Base-by-base conservation (phyloP, 2,888 invertebrate species). In the Petrolisthes cinctipes region DNA sequence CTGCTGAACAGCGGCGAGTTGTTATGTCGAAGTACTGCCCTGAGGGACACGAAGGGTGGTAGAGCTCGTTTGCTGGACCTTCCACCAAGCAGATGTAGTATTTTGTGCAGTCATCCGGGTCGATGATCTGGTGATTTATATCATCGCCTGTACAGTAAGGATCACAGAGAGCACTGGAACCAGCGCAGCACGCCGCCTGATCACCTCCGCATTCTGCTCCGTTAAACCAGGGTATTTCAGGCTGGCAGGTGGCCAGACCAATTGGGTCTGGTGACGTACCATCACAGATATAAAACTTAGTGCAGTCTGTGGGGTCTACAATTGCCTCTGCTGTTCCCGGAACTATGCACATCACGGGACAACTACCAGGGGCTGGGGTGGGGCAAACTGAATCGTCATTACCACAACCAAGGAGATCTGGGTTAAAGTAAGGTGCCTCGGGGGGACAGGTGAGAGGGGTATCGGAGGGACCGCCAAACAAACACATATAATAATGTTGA, bases 41-140 rank as follows among this genome's bases (percentile, higher is more conserved):
- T 3, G 17, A 14, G 14, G 20, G 23, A 54, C 87, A 80, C 5
- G 53, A 17, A 54, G 73, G 54, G 61, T 84, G 87, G 9, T 56
- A 56, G n/a, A 20, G n/a, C 20, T 68, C 57, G 4, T 20, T 14
- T 4, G 73, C 73, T 23, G 75, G 80, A 37, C 92, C 90, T 57
- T 91, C 92, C 0, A 92, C 92, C 90, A 92, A 91, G 86, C 92
- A 92, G 91, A 92, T 91, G 90, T 92, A 92, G 87, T 92, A 92
- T 91, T 91, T 92, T 73, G 92, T 91, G 89, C 92, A 92, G 90
- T 92, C 92, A 66, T 91, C 91, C 86, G 91, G 91, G 86, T 92
- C 92, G 53, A 90, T 87, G 80, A 80, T 54, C 53, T 61, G 53
- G 7, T 17, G 6, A 7, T 0, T 1, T 1, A n/a, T 4, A 17